A percentile compares a stretch with the other conserved stretches of the same genome.
Evolutionary conservation across 2,888 invertebrate genomes (phyloP).

Genomic region (Stenodera caucasica): DNA sequence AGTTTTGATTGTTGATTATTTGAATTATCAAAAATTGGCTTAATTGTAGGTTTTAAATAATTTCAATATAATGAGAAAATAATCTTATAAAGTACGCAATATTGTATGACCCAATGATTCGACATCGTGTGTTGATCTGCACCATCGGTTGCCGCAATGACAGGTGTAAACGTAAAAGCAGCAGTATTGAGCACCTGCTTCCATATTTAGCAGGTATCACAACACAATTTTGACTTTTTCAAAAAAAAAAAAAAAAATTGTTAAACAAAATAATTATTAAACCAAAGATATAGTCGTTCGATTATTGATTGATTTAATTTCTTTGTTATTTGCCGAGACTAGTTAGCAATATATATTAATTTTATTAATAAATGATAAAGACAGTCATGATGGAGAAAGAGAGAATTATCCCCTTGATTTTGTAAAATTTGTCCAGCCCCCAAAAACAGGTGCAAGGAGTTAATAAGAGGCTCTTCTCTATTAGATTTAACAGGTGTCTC

Average conservation of each 20-base stretch:
- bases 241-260: conserved; percentile 22
- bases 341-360: no score
- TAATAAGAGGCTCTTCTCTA: conserved; percentile 17
- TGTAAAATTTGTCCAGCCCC: neutral
- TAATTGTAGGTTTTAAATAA: neutral
- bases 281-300: neutral
- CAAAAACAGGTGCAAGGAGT: conserved; percentile 24
- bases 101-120: conserved; percentile 41
- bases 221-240: conserved; percentile 25
- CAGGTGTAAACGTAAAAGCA: conserved; percentile 46
- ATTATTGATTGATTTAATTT: neutral
- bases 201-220: conserved; percentile 44
- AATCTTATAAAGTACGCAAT: conserved; percentile 32
- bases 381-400: neutral
- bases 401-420: conserved; percentile 7
- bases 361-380: conserved; percentile 8
- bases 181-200: conserved; percentile 44
- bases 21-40: no score
- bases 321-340: no score
- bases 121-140: conserved; percentile 40
- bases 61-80: conserved; percentile 20
- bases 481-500: conserved; percentile 42
- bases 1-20: no score
- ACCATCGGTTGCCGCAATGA: conserved; percentile 45
- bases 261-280: neutral